Evolutionary conservation across 2,888 invertebrate genomes (phyloP).

Genomic region (Zygogramma bicolorata): DNA sequence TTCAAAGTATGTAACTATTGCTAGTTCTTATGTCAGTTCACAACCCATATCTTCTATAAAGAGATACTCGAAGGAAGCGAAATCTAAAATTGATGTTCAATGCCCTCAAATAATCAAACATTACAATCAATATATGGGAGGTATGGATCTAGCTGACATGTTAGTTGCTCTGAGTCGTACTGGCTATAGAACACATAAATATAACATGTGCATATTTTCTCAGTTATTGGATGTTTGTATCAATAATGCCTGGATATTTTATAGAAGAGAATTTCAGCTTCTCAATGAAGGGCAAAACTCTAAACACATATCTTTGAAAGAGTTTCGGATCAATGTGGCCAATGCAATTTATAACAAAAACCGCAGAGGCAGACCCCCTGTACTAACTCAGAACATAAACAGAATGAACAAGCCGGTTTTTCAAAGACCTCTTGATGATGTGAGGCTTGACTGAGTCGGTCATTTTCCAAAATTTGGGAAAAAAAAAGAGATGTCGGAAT

Average conservation of each 20-base stretch:
- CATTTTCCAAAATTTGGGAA: slow-evolving; percentile 3
- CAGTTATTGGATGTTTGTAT: slow-evolving; percentile 20
- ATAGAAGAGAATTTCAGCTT: background rate
- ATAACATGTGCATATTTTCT: slow-evolving; percentile 10
- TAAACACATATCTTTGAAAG: background rate
- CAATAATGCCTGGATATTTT: slow-evolving; percentile 26
- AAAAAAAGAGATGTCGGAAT: background rate
- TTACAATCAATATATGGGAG: slow-evolving; percentile 31
- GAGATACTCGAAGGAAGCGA: slow-evolving; percentile 18
- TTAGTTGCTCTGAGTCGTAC: slow-evolving; percentile 16
- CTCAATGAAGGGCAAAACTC: background rate
- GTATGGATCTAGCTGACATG: slow-evolving; percentile 23
- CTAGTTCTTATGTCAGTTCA: background rate
- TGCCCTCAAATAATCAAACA: slow-evolving; percentile 23
- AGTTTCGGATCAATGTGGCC: background rate
- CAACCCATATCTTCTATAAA: background rate
- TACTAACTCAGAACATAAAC: background rate
- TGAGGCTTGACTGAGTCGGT: background rate
- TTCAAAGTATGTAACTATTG: background rate
- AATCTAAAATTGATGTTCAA: slow-evolving; percentile 20
- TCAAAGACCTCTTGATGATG: background rate
- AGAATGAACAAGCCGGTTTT: background rate
- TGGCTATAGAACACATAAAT: slow-evolving; percentile 19
- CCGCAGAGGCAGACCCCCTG: background rate
- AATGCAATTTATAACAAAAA: slow-evolving; percentile 1